Evolutionary conservation across 1,140 invertebrate genomes (phyloP).

Genomic region (Drosophila funebris): DNA sequence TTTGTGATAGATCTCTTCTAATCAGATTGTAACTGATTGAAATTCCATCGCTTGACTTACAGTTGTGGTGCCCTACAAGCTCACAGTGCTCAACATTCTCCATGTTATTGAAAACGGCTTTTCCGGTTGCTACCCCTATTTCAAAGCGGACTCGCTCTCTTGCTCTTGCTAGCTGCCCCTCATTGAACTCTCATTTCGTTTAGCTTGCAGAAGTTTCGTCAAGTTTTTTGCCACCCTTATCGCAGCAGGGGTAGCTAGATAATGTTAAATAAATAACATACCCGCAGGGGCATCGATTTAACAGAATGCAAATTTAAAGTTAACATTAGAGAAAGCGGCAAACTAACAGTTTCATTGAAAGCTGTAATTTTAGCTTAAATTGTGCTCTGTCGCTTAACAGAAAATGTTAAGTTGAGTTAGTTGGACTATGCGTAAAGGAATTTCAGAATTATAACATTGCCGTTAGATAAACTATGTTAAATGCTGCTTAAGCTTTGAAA

Average conservation of each 20-base stretch:
- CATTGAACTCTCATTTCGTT: neutral
- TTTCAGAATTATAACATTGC: no score
- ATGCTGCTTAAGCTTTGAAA: neutral
- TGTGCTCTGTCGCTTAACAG: no score
- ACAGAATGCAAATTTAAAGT: neutral
- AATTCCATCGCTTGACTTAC: constrained; percentile 29
- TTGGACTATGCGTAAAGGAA: no score
- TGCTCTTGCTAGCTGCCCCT: constrained; percentile 30
- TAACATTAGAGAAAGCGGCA: neutral
- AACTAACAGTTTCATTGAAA: neutral
- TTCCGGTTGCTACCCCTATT: constrained; percentile 12
- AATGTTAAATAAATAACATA: constrained; percentile 32
- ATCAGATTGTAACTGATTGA: constrained; percentile 18
- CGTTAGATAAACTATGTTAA: neutral
- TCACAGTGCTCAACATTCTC: neutral
- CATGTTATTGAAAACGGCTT: constrained; percentile 31
- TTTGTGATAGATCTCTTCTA: neutral
- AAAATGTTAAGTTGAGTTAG: no score
- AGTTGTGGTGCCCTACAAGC: constrained; percentile 1
- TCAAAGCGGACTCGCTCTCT: constrained; percentile 18
- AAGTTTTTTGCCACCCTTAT: constrained; percentile 51
- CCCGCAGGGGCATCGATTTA: neutral
- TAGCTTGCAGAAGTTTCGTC: constrained; percentile 58
- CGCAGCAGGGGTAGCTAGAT: constrained; percentile 61
- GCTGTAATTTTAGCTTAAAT: no score